Percentiles rank a stretch among this genome's conserved stretches.
These are phyloP conservation scores for Boloria selene DNA, from an alignment of 2,888 invertebrate species.

Conservation along the genomic window DNA sequence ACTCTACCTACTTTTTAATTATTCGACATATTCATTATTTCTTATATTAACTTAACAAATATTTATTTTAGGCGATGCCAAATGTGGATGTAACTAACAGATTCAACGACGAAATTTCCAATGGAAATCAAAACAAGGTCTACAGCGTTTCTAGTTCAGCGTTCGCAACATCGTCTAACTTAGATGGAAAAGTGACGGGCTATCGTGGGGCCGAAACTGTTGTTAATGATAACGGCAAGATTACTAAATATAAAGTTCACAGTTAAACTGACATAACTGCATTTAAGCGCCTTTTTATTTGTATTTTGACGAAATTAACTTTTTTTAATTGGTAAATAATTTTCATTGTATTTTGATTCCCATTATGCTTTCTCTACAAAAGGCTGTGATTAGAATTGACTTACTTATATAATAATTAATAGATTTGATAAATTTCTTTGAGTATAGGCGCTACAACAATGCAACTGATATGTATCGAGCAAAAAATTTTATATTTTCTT, in stretches of 20 bases:
- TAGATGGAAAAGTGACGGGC: constrained; percentile 82
- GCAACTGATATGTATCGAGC: not conserved
- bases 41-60: not conserved
- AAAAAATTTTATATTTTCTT: not conserved
- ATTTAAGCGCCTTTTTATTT: constrained; percentile 20
- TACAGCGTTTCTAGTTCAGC: constrained; percentile 85
- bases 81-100: constrained; percentile 71
- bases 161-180: constrained; percentile 79
- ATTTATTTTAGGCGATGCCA: constrained; percentile 65
- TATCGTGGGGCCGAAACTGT: constrained; percentile 84
- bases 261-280: constrained; percentile 45
- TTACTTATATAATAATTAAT: constrained; percentile 2
- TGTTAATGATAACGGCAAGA: constrained; percentile 88
- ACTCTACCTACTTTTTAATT: not conserved
- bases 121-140: constrained; percentile 44
- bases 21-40: not conserved
- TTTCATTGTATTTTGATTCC: constrained; percentile 6
- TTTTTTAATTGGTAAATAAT: not conserved
- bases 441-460: not conserved
- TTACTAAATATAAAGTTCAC: constrained; percentile 83
- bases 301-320: constrained; percentile 19
- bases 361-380: constrained; percentile 14
- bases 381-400: constrained; percentile 37
- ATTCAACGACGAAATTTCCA: constrained; percentile 25
- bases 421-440: no score